These are phyloP conservation scores for Galeopterus variegatus DNA, from an alignment of 2,113 vertebrate genomes.

Conservation along the genomic window DNA sequence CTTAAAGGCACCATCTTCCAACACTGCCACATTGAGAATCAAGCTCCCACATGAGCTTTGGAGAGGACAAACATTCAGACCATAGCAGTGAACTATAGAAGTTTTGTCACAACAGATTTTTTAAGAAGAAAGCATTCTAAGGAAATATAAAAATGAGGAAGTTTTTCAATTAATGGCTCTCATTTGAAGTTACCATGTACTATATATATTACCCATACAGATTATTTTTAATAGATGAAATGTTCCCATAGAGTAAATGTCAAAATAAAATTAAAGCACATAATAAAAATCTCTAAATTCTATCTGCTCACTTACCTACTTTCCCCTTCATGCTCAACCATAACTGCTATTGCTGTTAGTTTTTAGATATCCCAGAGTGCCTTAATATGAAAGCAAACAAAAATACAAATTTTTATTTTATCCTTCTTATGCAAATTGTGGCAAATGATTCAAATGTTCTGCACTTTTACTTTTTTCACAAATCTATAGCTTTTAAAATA, in stretches of 20 bases:
- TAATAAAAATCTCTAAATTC: not conserved
- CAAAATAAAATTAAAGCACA: not conserved
- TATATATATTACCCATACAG: not conserved
- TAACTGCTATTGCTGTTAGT: not conserved
- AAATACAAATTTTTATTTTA: not conserved
- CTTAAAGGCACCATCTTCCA: too few species aligned
- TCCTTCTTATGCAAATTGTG: not conserved
- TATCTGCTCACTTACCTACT: not conserved
- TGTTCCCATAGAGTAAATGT: not conserved
- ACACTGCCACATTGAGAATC: too few species aligned
- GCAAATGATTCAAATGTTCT: not conserved
- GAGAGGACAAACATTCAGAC: too few species aligned
- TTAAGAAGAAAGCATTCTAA: not conserved
- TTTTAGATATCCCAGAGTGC: not conserved
- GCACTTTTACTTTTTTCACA: not conserved
- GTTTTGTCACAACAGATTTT: not conserved
- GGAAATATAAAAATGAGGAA: not conserved
- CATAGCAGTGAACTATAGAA: not conserved
- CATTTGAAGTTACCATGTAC: not conserved
- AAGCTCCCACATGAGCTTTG: too few species aligned
- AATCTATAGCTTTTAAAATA: not conserved
- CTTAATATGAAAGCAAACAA: not conserved
- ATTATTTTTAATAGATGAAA: not conserved
- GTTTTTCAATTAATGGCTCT: not conserved
- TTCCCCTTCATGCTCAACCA: not conserved